These are phyloP conservation scores for Phengaris arion DNA, from an alignment of 2,888 invertebrate genomes.

Conservation along the genomic window DNA sequence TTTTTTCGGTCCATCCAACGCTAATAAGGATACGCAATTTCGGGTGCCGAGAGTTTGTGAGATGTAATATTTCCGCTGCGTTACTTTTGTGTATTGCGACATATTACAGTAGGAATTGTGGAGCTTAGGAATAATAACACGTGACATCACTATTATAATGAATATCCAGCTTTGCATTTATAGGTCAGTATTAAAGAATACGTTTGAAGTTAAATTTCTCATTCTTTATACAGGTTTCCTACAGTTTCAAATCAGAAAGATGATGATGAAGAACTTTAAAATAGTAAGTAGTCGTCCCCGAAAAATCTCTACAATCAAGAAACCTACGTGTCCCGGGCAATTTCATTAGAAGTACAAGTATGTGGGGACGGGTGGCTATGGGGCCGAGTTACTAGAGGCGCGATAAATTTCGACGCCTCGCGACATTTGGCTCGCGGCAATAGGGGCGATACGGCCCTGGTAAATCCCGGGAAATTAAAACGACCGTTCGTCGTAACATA, in stretches of 20 bases:
- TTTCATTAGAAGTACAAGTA: constrained; percentile 77
- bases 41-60: constrained; percentile 42
- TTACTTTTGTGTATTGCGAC: neutral
- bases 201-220: too few relatives aligned
- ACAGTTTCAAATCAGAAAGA: neutral
- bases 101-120: neutral
- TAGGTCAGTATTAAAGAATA: too few relatives aligned
- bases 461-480: constrained; percentile 69
- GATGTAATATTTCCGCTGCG: constrained; percentile 12
- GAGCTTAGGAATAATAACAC: too few relatives aligned
- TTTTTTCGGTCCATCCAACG: constrained; percentile 78
- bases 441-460: constrained; percentile 51
- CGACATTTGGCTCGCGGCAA: constrained; percentile 69
- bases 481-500: constrained; percentile 30
- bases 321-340: constrained; percentile 68
- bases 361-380: constrained; percentile 64
- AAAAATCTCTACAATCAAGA: constrained; percentile 6
- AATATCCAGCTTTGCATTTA: too few relatives aligned
- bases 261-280: neutral
- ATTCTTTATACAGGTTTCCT: too few relatives aligned
- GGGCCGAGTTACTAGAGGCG: constrained; percentile 72
- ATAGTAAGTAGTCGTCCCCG: neutral
- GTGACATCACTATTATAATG: too few relatives aligned
- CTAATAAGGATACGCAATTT: constrained; percentile 64
- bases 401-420: constrained; percentile 77